Base-by-base conservation (phyloP, 2,888 invertebrate genomes). In the Epinotia brunnichana region DNA sequence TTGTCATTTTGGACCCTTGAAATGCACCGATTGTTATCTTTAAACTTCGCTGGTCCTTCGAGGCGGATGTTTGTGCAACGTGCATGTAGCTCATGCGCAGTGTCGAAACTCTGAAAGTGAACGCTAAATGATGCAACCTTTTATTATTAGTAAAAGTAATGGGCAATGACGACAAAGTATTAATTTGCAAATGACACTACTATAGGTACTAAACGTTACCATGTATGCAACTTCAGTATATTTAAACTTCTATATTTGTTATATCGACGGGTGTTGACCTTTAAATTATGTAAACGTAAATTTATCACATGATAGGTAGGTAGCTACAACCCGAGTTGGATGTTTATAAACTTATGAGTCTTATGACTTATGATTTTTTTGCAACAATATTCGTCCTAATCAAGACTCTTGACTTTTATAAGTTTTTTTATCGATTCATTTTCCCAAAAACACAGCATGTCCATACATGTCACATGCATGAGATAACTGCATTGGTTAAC, bases 101-200 rank as follows among this genome's bases (percentile, higher is more conserved):
- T 91, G 89, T 88, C 89, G 87, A 88, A 88, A 91, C 83, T 85
- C 81, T 84, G 89, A 90, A 91, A 91, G 91, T 90, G 90, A 91
- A 88, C 83, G 90, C 87, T 80, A 79, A 75, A 76, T 91, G 88
- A 91, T 81, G 91, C 83, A 91, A 91, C 82, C 82, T 85, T 88
- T 88, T 87, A 90, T 87, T 86, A 85, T 84, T 84, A 81, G 85
- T 82, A 83, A 85, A 71, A 87, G 80, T 82, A 80, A 83, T 82
- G 80, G 79, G 78, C 81, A 83, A 83, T 84, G 79, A 83, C 81
- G 84, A 81, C 82, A 83, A 86, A 80, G 79, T 83, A 80, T 80
- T 80, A 82, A 81, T 81, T 81, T 77, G 80, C 76, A 74, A 81
- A 76, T 76, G 76, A 77, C 78, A 82, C 81, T 15, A 80, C 77